Conservation (phyloP, 2,797 vertebrate species). For the Myotis vivesi region DNA sequence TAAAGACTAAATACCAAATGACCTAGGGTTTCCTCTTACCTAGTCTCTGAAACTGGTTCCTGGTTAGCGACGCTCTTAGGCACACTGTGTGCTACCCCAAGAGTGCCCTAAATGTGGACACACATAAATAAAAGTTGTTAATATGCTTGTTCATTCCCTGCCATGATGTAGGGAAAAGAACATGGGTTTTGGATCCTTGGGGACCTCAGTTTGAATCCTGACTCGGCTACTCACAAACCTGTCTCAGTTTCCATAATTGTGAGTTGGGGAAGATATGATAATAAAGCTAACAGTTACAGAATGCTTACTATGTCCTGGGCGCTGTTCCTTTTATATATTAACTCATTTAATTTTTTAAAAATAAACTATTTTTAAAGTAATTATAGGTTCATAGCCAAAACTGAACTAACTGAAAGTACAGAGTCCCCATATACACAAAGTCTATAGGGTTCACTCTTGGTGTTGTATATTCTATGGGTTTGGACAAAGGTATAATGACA, state of each 20-base stretch:
- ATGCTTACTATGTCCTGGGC: neutral
- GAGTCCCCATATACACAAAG: neutral
- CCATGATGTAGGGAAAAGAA: neutral
- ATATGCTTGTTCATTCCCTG: neutral
- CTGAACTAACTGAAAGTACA: neutral
- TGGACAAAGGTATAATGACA: neutral
- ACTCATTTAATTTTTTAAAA: neutral
- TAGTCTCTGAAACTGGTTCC: constrained; percentile 7
- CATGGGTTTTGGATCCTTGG: neutral
- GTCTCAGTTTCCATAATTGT: neutral
- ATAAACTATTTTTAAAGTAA: neutral
- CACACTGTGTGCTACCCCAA: neutral
- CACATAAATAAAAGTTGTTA: neutral
- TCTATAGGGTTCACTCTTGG: neutral
- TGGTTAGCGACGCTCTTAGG: neutral
- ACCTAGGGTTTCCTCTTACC: neutral
- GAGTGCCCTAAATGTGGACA: neutral
- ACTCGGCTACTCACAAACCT: neutral
- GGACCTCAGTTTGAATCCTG: neutral
- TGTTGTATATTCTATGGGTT: neutral
- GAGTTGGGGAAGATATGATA: neutral
- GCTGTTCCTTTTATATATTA: neutral
- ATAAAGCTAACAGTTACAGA: neutral
- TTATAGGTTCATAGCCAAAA: neutral
- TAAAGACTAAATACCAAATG: neutral